Base-by-base conservation (phyloP, 2,797 vertebrate species). In the Etheostoma nigrum region DNA sequence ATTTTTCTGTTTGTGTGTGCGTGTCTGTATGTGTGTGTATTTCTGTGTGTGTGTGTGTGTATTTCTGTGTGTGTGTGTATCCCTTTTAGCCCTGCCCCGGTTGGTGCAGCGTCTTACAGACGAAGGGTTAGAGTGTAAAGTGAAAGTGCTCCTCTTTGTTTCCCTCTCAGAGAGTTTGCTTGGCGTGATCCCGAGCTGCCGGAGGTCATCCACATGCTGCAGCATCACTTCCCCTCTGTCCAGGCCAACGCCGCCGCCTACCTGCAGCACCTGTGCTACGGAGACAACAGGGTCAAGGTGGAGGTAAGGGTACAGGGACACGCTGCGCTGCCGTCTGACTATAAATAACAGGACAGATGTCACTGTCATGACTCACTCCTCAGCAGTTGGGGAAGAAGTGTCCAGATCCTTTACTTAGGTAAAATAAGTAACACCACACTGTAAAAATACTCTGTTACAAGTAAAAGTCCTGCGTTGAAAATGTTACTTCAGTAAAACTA, bases 131-230 rank as follows among this genome's bases (percentile, higher is more conserved):
- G 42, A 15, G 12, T 5, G 12, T 2, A 14, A 48, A 55, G 18
- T 33, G 4, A n/a, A 51, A 72, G 15, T 9, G 10, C 44, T 47
- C 10, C 21, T n/a, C 16, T 42, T 0, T 1, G 0, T 40, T 18
- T 15, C n/a, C 23, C 42, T 10, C 16, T 40, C 84, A 99, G 98
- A 91, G 98, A 99, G 95, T 98, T 99, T 89, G 97, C 97, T 0
- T 99, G 98, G 98, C 96, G 98, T 2, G 98, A 99, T 61, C 98
- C 98, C 0, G 98, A 99, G 82, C 91, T 99, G 84, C 96, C 96
- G 0, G 98, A 99, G 84, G 98, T 99, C 77, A 99, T 99, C 70
- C 97, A 98, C 93, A 99, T 99, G 98, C 95, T 99, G 42, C 98
- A 99, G 81, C 98, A 99, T 86, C 97, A 99, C 91, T 99, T 99